These are phyloP conservation scores for Macrobrachium rosenbergii DNA, from an alignment of 1,140 invertebrate species.

Conservation along the genomic window DNA sequence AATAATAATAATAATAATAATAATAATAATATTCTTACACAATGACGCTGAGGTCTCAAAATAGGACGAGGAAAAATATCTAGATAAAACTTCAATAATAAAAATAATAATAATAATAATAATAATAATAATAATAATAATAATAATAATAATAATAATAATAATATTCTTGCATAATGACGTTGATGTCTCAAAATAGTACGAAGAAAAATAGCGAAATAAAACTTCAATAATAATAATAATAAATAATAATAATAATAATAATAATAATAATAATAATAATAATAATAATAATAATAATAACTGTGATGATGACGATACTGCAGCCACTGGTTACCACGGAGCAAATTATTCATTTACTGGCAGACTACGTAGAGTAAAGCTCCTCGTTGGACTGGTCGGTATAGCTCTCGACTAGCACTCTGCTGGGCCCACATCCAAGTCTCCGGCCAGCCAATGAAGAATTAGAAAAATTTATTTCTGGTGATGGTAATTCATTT, in stretches of 20 bases:
- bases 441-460: too few species aligned
- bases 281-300: constrained; percentile 7
- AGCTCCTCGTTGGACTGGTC: too few species aligned
- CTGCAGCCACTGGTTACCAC: too few species aligned
- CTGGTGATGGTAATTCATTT: too few species aligned
- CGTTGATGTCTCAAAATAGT: background rate
- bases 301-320: background rate
- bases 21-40: background rate
- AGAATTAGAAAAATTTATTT: too few species aligned
- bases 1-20: constrained; percentile 21
- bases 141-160: constrained; percentile 7
- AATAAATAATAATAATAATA: background rate
- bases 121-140: constrained; percentile 1
- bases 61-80: background rate
- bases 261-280: constrained; percentile 1
- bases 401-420: too few species aligned
- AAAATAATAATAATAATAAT: background rate
- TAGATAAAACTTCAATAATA: background rate
- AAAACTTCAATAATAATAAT: background rate
- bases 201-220: background rate
- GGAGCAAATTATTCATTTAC: too few species aligned
- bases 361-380: too few species aligned
- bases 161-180: background rate
- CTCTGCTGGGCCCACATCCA: too few species aligned
- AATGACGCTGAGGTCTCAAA: too few species aligned